Percentiles rank a stretch among this genome's conserved stretches.
Evolutionary conservation across 2,888 invertebrate genomes (phyloP).

Genomic region (Cabera pusaria): DNA sequence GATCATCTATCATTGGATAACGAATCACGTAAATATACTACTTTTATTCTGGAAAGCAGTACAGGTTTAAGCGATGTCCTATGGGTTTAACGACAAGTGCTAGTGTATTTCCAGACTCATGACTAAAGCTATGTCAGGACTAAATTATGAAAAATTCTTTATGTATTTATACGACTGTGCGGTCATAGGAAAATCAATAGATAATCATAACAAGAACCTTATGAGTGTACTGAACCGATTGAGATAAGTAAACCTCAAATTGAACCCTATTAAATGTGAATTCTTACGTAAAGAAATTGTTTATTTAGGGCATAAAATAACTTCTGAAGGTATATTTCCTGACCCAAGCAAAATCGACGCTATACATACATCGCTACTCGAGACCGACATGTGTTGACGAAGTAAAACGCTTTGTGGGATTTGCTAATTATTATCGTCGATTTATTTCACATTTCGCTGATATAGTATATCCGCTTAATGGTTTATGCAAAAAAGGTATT

Average conservation of each 20-base stretch:
- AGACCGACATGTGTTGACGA: slow-evolving; percentile 15
- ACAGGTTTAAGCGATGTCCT: slow-evolving; percentile 7
- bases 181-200: slow-evolving; percentile 1
- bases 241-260: slow-evolving; percentile 5
- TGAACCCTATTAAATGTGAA: slow-evolving; percentile 6
- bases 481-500: slow-evolving; percentile 19
- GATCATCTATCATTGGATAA: too few species aligned
- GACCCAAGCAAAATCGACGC: slow-evolving; percentile 1
- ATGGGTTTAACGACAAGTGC: slow-evolving; percentile 14
- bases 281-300: slow-evolving; percentile 6
- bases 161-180: slow-evolving; percentile 10
- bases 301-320: slow-evolving; percentile 3
- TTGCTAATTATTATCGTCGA: slow-evolving; percentile 5
- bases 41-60: slow-evolving; percentile 2
- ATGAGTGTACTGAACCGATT: too few species aligned
- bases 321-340: slow-evolving; percentile 1
- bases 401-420: slow-evolving; percentile 11
- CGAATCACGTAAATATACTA: slow-evolving; percentile 5
- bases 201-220: too few species aligned
- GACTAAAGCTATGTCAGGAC: slow-evolving; percentile 7
- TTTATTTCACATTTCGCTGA: slow-evolving; percentile 16
- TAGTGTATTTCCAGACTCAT: slow-evolving; percentile 6
- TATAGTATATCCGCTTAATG: slow-evolving; percentile 19
- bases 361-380: slow-evolving; percentile 9
- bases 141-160: slow-evolving; percentile 10